These are phyloP conservation scores for Cyrtodaria siliqua DNA, from an alignment of 2,888 invertebrate genomes.

Conservation along the genomic window DNA sequence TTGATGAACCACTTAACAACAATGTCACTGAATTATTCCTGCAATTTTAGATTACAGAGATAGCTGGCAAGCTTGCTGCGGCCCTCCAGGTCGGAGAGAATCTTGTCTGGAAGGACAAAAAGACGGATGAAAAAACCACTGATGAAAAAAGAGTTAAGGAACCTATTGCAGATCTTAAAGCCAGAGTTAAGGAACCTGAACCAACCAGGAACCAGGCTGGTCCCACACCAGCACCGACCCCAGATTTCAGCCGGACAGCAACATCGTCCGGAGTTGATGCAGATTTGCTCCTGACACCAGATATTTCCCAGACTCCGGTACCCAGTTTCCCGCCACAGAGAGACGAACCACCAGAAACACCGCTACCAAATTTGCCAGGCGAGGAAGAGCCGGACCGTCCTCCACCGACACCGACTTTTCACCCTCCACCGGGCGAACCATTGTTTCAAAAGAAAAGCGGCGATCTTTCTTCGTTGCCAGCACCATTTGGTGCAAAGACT, in stretches of 20 bases:
- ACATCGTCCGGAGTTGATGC: constrained; percentile 60
- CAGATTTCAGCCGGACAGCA: constrained; percentile 43
- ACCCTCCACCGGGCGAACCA: constrained; percentile 67
- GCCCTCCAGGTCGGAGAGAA: constrained; percentile 83
- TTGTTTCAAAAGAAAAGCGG: constrained; percentile 52
- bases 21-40: no score
- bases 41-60: constrained; percentile 63
- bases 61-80: constrained; percentile 81
- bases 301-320: constrained; percentile 26
- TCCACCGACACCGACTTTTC: constrained; percentile 63
- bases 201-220: constrained; percentile 12
- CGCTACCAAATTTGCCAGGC: constrained; percentile 30
- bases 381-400: constrained; percentile 44
- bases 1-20: no score
- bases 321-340: constrained; percentile 46
- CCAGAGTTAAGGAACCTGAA: constrained; percentile 21
- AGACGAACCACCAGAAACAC: constrained; percentile 40
- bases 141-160: constrained; percentile 31
- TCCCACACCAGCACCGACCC: constrained; percentile 14
- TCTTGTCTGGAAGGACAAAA: constrained; percentile 73
- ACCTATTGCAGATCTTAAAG: not conserved
- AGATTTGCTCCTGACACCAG: constrained; percentile 44
- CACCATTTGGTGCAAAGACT: constrained; percentile 47
- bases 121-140: constrained; percentile 14
- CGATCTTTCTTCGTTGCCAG: constrained; percentile 56